Conservation (phyloP, 2,797 vertebrate genomes). For the Discoglossus pictus region DNA sequence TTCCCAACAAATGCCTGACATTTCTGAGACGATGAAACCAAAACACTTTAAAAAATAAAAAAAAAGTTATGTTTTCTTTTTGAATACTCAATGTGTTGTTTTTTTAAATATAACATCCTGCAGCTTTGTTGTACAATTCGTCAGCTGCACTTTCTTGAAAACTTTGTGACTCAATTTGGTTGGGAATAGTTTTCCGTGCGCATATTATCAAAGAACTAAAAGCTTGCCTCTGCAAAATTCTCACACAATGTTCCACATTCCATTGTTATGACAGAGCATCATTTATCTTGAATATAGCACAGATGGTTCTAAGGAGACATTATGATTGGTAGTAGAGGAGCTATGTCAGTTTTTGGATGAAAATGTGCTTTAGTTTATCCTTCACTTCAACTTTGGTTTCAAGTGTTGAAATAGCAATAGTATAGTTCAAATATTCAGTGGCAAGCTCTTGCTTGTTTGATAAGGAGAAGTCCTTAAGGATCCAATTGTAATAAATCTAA, state of each 20-base stretch:
- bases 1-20: too few relatives aligned
- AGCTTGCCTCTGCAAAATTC: not conserved
- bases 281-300: conserved; percentile 28
- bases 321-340: conserved; percentile 22
- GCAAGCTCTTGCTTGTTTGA: conserved; percentile 18
- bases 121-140: too few relatives aligned
- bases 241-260: conserved; percentile 13
- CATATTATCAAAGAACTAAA: conserved; percentile 5
- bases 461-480: conserved; percentile 3
- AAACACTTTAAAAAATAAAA: too few relatives aligned
- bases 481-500: not conserved
- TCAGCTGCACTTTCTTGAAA: too few relatives aligned
- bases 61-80: too few relatives aligned
- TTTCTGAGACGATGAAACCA: too few relatives aligned
- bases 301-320: conserved; percentile 27
- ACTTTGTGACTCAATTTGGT: too few relatives aligned
- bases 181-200: not conserved
- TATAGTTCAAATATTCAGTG: conserved; percentile 26
- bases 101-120: too few relatives aligned
- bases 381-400: conserved; percentile 6
- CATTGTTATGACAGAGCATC: conserved; percentile 21
- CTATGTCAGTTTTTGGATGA: conserved; percentile 10
- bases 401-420: conserved; percentile 26
- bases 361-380: conserved; percentile 23
- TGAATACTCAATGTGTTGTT: too few relatives aligned